Evolutionary conservation across 2,113 vertebrate genomes (phyloP).

Genomic region (Felis catus): DNA sequence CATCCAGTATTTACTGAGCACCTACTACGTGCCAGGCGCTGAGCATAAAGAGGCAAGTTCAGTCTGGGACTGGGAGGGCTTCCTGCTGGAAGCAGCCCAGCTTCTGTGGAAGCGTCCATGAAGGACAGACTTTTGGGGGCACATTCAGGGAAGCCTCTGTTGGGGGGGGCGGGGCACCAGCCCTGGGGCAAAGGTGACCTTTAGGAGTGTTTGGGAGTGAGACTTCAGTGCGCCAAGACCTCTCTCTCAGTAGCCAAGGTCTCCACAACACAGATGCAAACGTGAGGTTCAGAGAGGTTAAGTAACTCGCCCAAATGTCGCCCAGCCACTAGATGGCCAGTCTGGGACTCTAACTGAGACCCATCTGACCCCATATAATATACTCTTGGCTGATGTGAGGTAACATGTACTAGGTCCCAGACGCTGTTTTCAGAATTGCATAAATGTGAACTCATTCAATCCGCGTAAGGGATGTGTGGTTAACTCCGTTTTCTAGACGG

Average conservation of each 20-base stretch:
- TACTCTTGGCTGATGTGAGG: background rate
- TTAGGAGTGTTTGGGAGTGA: background rate
- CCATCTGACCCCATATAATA: background rate
- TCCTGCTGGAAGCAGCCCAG: background rate
- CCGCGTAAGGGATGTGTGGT: background rate
- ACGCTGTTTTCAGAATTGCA: background rate
- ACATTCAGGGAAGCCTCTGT: background rate
- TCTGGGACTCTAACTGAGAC: background rate
- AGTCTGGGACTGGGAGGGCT: background rate
- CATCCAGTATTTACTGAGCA: background rate
- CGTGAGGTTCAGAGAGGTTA: background rate
- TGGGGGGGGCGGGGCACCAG: background rate
- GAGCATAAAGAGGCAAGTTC: background rate
- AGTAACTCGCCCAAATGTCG: background rate
- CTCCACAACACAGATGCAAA: background rate
- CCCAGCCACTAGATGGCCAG: background rate
- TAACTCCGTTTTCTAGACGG: background rate
- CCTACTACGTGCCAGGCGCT: background rate
- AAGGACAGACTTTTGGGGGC: background rate
- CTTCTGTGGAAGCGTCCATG: background rate
- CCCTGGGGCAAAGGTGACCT: background rate
- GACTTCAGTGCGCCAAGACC: background rate
- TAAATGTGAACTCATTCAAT: background rate
- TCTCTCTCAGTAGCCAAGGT: background rate
- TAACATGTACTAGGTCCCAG: background rate